A percentile compares a stretch with the other conserved stretches of the same genome.
These are phyloP conservation scores for Chrysochloris asiatica DNA, from an alignment of 2,113 vertebrate genomes.

Conservation along the genomic window DNA sequence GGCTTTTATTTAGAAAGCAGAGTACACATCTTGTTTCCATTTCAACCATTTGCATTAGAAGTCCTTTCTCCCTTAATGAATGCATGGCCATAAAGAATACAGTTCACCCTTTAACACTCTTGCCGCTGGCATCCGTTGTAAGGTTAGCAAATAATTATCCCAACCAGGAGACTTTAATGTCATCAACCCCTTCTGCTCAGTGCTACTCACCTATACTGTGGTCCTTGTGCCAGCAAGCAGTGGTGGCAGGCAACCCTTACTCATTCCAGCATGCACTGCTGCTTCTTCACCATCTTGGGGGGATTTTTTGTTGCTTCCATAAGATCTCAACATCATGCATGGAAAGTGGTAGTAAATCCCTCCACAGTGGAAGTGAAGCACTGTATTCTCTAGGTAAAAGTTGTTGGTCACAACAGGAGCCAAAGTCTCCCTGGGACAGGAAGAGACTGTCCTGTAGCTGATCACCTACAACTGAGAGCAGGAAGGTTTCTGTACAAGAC, in stretches of 20 bases:
- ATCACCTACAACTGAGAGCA: background rate
- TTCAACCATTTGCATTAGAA: background rate
- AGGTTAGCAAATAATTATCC: background rate
- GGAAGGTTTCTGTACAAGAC: background rate
- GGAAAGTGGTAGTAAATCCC: background rate
- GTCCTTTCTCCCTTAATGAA: background rate
- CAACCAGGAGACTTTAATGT: background rate
- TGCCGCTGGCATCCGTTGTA: background rate
- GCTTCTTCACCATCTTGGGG: background rate
- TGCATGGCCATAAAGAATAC: background rate
- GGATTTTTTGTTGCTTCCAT: too few relatives aligned
- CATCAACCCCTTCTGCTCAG: background rate
- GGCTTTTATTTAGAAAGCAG: background rate
- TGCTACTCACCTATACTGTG: background rate
- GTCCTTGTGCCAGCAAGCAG: background rate
- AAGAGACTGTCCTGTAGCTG: background rate
- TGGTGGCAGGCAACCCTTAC: too few relatives aligned
- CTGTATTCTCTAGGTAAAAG: background rate
- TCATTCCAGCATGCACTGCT: rapidly evolving
- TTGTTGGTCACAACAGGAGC: background rate
- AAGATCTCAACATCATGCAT: background rate
- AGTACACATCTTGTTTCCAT: conserved; percentile 7
- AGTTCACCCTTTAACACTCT: background rate
- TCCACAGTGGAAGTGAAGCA: background rate
- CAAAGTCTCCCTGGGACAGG: background rate